Evolutionary conservation across 2,888 invertebrate genomes (phyloP), one percentile per base, ranked within the genome.

Genomic region (Heliconius sara): DNA sequence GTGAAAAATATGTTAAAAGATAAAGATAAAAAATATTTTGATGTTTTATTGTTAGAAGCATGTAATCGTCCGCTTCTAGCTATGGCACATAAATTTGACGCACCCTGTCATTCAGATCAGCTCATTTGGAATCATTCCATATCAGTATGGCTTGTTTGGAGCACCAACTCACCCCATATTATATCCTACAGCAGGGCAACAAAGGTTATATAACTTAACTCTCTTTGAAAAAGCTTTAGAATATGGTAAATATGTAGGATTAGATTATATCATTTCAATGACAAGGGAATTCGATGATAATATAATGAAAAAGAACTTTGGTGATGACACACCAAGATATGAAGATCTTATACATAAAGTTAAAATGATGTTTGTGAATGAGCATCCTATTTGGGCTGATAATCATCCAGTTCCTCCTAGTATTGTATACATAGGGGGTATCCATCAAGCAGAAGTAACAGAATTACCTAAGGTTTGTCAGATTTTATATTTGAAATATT

Each of bases 381-480:
- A 88, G 3, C 90, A 94, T 84, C 89, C 91, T 0, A 75, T 91
- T n/a, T 90, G 91, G 85, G 87, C 87, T 43, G 83, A 83, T 1
- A 88, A 90, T 79, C 87, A 91, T 63, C 93, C 95, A 16, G 84
- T 91, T 4, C 88, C 93, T 12, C 92, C 94, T 0, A 89, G 88
- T 80, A 83, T 92, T 30, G 79, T 94, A 13, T 90, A 88, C 71
- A 88, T 93, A 77, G 93, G 93, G 63, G 93, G 93, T 3, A 83
- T 91, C 52, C 93, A 93, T 83, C 85, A 90, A 60, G 87, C 84
- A 39, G 83, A 85, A 10, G 82, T 87, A 13, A 88, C 89, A 76
- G 85, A 88, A 12, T 83, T 95, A 65, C 91, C 92, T 13, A 83
- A 89, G 86, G 93, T 92, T 52, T 66, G n/a, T 25, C 27, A 34